Evolutionary conservation across 2,797 vertebrate species (phyloP), one percentile per base, ranked within the genome.

Genomic region (Somateria mollissima): DNA sequence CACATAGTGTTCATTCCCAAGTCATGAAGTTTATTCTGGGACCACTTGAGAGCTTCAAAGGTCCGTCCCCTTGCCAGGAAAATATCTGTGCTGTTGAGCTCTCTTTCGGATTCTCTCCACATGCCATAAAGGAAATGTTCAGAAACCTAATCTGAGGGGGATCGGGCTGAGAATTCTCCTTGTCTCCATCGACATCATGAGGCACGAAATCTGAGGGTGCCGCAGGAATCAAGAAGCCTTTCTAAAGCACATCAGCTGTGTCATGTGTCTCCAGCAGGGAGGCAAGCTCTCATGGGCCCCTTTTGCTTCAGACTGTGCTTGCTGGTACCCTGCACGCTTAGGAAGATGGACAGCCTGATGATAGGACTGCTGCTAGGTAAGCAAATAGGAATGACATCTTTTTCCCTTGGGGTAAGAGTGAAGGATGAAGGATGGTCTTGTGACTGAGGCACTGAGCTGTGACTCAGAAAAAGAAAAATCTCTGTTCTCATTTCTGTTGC

Each of bases 1-100:
- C 88, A 95, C 96, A 96, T 96, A 95, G 90, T 28, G 90, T 91
- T 96, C 95, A 87, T 97, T 96, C 94, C 70, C 86, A 96, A 97
- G 94, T 92, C 86, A 85, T 92, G 86, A 95, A 62, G 88, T 94
- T 94, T 96, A 96, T 97, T 97, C 94, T 94, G 95, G 94, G 95
- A 96, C 88, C 86, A 87, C 92, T 95, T 92, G 49, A 95, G 78
- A 87, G 91, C 84, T 96, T 95, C 90, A 96, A 77, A 96, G 94
- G 85, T 87, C 74, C 86, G 0, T 90, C 65, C 34, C 11, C 75
- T 87, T 96, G 94, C 96, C 96, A 96, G 95, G 95, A 96, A 96
- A 96, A 73, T 95, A 89, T 96, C 88, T 84, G 28, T 85, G 51
- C 92, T 92, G 84, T 83, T 90, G 93, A 95, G 72, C 47, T 89